phyloP scores from a whole-genome alignment of 2,797 vertebrate species.

The Menidia menidia region DNA sequence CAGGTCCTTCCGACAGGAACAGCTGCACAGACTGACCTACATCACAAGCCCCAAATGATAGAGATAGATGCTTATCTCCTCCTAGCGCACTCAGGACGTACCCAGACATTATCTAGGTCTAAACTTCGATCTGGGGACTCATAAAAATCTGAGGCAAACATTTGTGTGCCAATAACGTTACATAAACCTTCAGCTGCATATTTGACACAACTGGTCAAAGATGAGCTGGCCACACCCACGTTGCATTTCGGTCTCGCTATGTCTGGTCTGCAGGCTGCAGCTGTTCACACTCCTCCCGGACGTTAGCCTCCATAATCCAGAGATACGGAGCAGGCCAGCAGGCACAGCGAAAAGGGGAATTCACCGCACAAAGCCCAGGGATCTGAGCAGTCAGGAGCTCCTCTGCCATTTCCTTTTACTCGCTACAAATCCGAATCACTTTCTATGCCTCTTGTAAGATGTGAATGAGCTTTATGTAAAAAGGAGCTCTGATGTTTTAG shows the following conservation, averaged over 20 bases:
- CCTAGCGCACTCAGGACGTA: not conserved
- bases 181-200: constrained; percentile 18
- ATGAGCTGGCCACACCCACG: constrained; percentile 23
- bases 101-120: constrained; percentile 6
- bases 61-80: constrained; percentile 16
- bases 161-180: not conserved
- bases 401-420: not conserved
- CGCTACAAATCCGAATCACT: not conserved
- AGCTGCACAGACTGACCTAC: constrained; percentile 55
- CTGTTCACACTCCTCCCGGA: constrained; percentile 60
- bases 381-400: not conserved
- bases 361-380: not conserved
- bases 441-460: not conserved
- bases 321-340: constrained; percentile 31
- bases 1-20: constrained; percentile 25
- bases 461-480: not conserved
- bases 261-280: constrained; percentile 55
- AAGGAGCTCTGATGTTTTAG: not conserved
- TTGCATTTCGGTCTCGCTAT: constrained; percentile 21
- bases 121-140: not conserved
- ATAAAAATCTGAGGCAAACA: not conserved
- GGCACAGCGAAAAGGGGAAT: constrained; percentile 2
- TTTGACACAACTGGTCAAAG: constrained; percentile 23
- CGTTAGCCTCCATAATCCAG: constrained; percentile 28
- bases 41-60: constrained; percentile 13